Evolutionary conservation across 2,888 invertebrate genomes (phyloP).

Genomic region (Aromia moschata): DNA sequence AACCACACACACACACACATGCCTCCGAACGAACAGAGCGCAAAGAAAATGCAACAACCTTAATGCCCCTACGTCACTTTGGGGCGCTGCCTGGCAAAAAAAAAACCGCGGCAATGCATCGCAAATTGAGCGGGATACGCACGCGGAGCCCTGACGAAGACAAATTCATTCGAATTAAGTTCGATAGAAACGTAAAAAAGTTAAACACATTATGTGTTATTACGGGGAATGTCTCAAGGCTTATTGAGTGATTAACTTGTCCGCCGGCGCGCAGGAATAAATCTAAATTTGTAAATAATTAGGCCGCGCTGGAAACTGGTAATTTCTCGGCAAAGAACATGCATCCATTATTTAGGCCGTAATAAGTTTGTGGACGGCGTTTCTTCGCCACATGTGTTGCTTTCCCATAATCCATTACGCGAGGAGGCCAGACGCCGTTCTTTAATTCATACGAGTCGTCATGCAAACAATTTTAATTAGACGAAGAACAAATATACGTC

Average conservation of each 20-base stretch:
- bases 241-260: conserved; percentile 26
- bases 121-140: not conserved
- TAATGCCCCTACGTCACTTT: not conserved
- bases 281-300: conserved; percentile 45
- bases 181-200: conserved; percentile 11
- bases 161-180: conserved; percentile 14
- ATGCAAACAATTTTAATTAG: conserved; percentile 50
- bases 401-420: conserved; percentile 52
- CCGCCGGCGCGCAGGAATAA: conserved; percentile 35
- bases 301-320: conserved; percentile 24
- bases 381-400: conserved; percentile 50
- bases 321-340: conserved; percentile 41
- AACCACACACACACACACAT: not conserved
- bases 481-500: conserved; percentile 37
- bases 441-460: conserved; percentile 49
- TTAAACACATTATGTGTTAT: conserved; percentile 17
- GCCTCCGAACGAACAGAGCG: not conserved
- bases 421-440: conserved; percentile 40
- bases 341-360: conserved; percentile 42
- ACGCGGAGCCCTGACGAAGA: conserved; percentile 5
- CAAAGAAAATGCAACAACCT: not conserved
- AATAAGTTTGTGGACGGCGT: conserved; percentile 40
- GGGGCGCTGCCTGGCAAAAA: conserved; percentile 4
- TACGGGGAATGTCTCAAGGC: conserved; percentile 20
- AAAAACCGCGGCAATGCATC: conserved; percentile 3